phyloP scores from a whole-genome alignment of 1,140 invertebrate genomes.

The Caenorhabditis briggsae region DNA sequence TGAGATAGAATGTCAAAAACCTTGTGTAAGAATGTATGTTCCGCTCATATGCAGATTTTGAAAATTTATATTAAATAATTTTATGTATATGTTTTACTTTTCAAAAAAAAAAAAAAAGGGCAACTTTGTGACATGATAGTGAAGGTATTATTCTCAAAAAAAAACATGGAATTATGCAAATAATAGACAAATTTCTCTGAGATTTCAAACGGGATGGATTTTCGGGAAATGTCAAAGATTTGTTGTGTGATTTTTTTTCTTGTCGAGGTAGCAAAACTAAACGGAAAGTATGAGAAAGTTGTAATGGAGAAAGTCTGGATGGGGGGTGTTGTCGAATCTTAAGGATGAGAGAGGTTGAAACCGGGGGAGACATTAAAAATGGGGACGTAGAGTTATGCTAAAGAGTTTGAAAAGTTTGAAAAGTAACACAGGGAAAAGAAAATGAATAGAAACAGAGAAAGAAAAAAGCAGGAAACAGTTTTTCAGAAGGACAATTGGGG shows the following conservation, averaged over 20 bases:
- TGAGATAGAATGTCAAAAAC: no score
- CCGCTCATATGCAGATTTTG: no score
- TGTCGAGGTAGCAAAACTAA: constrained; percentile 36
- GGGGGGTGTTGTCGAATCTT: constrained; percentile 8
- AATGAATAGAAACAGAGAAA: background rate
- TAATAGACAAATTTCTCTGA: background rate
- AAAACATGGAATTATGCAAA: background rate
- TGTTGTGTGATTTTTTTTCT: background rate
- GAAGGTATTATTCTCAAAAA: background rate
- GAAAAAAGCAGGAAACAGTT: background rate
- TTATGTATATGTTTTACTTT: no score
- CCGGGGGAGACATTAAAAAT: constrained; percentile 1
- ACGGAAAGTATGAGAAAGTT: constrained; percentile 47
- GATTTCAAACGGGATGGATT: background rate
- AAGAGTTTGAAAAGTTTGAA: background rate
- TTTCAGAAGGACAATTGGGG: constrained; percentile 11
- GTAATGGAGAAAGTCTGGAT: background rate
- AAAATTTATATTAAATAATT: background rate
- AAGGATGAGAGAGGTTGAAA: background rate
- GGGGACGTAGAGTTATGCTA: background rate
- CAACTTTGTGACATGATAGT: background rate
- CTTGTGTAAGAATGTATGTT: no score
- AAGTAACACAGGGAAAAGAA: background rate
- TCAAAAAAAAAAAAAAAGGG: background rate
- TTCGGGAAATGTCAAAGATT: background rate